A percentile compares a stretch with the other conserved stretches of the same genome.
These are phyloP conservation scores for Camponotus fellah DNA, from an alignment of 2,888 invertebrate species.

Conservation along the genomic window DNA sequence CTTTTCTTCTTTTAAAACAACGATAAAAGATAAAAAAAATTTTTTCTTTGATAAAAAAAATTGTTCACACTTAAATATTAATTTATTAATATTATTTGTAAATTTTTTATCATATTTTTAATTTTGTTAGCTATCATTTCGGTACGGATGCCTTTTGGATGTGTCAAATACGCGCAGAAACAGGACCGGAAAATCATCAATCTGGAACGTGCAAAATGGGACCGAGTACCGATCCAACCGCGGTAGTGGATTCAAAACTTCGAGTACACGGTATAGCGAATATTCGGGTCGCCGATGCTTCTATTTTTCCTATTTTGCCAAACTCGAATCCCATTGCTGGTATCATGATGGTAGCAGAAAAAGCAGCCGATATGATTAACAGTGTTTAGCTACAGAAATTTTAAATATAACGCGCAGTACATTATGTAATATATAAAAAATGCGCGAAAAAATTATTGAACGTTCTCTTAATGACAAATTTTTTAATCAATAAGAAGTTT, in stretches of 20 bases:
- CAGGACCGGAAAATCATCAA: conserved; percentile 90
- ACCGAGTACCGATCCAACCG: conserved; percentile 85
- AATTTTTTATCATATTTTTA: background rate
- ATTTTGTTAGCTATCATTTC: conserved; percentile 85
- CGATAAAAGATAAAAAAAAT: background rate
- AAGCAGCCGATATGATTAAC: conserved; percentile 89
- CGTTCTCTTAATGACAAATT: background rate
- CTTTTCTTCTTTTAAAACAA: too few relatives aligned
- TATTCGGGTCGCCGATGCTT: conserved; percentile 90
- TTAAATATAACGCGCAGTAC: background rate
- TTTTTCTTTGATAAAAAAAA: background rate
- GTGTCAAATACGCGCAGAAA: conserved; percentile 88
- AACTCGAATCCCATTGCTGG: conserved; percentile 90
- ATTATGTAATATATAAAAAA: background rate
- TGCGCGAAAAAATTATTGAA: background rate
- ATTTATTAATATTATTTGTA: background rate
- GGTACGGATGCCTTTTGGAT: conserved; percentile 90
- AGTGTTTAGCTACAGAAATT: conserved; percentile 84
- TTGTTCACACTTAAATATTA: background rate
- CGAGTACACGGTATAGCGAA: conserved; percentile 88
- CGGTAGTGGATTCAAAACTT: conserved; percentile 88
- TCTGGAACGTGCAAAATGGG: conserved; percentile 89
- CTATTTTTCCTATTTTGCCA: conserved; percentile 90
- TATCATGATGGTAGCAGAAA: conserved; percentile 92
- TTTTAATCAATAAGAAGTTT: background rate